Conservation (phyloP, 1,140 invertebrate genomes). For the Meteorus sp. region DNA sequence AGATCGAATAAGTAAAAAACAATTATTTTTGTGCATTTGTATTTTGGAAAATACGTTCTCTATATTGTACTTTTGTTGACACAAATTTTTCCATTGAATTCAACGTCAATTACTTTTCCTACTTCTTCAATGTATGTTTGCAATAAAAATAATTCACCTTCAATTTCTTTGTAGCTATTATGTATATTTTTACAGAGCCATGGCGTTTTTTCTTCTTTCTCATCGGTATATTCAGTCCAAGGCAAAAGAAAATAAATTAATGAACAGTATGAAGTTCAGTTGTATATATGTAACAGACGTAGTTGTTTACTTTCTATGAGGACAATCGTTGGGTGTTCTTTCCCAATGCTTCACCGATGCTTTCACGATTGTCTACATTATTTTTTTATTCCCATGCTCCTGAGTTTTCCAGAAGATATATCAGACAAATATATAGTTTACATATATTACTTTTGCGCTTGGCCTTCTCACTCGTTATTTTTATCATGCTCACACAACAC, state of each 20-base stretch:
- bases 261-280: too few species aligned
- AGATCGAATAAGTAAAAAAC: background rate
- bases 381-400: conserved; percentile 44
- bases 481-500: too few species aligned
- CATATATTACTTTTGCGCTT: conserved; percentile 33
- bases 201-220: background rate
- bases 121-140: too few species aligned
- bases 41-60: too few species aligned
- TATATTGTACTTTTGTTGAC: too few species aligned
- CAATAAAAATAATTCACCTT: too few species aligned
- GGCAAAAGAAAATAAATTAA: conserved; percentile 4
- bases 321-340: conserved; percentile 41
- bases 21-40: too few species aligned
- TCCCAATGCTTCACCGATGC: conserved; percentile 32
- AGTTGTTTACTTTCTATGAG: conserved; percentile 42
- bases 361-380: conserved; percentile 55
- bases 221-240: background rate
- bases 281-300: background rate
- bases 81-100: background rate
- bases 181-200: background rate
- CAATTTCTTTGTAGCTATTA: background rate
- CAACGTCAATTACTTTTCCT: background rate
- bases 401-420: conserved; percentile 36
- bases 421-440: too few species aligned
- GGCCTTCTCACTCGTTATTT: too few species aligned